Evolutionary conservation across 2,888 invertebrate species (phyloP).

Genomic region (Oscheius myriophilus): DNA sequence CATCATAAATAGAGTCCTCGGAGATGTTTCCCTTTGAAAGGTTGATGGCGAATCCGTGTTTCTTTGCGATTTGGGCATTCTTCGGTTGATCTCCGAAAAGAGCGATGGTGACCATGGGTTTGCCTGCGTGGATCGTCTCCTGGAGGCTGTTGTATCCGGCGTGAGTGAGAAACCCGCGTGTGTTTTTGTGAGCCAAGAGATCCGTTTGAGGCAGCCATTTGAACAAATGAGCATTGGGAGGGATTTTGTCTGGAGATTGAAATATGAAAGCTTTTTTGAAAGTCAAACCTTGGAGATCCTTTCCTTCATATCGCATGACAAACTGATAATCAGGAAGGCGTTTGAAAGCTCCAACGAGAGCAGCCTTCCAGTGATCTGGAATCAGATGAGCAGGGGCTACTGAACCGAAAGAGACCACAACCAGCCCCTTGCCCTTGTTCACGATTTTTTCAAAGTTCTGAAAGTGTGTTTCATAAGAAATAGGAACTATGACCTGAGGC

Average conservation of each 20-base stretch:
- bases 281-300: slow-evolving; percentile 33
- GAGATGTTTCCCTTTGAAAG: slow-evolving; percentile 29
- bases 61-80: slow-evolving; percentile 52
- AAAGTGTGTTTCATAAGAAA: neutral
- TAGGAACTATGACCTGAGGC: slow-evolving; percentile 27
- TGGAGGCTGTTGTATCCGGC: slow-evolving; percentile 79
- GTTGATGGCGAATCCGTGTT: slow-evolving; percentile 43
- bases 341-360: slow-evolving; percentile 24
- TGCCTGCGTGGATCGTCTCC: slow-evolving; percentile 53
- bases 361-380: slow-evolving; percentile 31
- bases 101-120: slow-evolving; percentile 52
- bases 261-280: neutral
- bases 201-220: slow-evolving; percentile 63
- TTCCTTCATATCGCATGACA: slow-evolving; percentile 47
- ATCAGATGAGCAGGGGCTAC: slow-evolving; percentile 35
- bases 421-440: slow-evolving; percentile 40
- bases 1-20: slow-evolving; percentile 14
- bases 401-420: slow-evolving; percentile 48
- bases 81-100: slow-evolving; percentile 56
- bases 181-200: slow-evolving; percentile 77
- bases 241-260: slow-evolving; percentile 3
- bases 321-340: slow-evolving; percentile 53
- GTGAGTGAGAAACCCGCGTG: slow-evolving; percentile 80
- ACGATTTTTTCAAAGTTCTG: slow-evolving; percentile 51
- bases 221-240: slow-evolving; percentile 51